Evolutionary conservation across 2,888 invertebrate species (phyloP), one percentile per base, ranked within the genome.

Genomic region (Dermolepida albohirtum): DNA sequence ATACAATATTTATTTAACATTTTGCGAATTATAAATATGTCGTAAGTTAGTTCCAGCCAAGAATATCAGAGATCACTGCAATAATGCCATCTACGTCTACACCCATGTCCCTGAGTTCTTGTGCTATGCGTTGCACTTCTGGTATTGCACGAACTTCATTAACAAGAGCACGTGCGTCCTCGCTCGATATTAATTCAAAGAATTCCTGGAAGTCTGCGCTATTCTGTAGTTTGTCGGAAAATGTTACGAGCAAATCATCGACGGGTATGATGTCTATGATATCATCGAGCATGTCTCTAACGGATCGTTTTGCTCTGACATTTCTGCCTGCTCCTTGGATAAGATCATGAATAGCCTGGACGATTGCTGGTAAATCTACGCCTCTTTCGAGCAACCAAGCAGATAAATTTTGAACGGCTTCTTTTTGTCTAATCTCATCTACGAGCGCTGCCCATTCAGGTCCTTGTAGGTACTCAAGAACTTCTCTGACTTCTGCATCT

Each of bases 401-500:
- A 40, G 71, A 72, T 43, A 77, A 71, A 17, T 71, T 69, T 65
- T 74, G 67, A 57, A 68, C 72, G 11, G 66, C 68, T 29, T 68
- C 72, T 14, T 74, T 69, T 14, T 50, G 57, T 5, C 39, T 47
- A 17, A 76, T 72, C 8, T 55, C 63, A 14, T 67, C 69, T n/a
- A 75, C 71, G 14, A 77, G 67, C 8, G 55, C 64, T 17, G 71
- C 72, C 73, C 77, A 78, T 68, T 77, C 77, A 5, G 62, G 41
- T 44, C 76, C 73, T 74, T 77, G 75, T 34, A 78, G 66, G 68
- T 77, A 78, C 1, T 22, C 43, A 1, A 78, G 67, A 40, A 74
- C 74, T 41, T 67, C 62, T 39, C 73, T 70, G 34, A 77, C 70
- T 72, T 77, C 77, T 6, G 69, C 69, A 62, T 78, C 77, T 62